Evolutionary conservation across 2,797 vertebrate species (phyloP).

Genomic region (Eurystomus glaucurus): DNA sequence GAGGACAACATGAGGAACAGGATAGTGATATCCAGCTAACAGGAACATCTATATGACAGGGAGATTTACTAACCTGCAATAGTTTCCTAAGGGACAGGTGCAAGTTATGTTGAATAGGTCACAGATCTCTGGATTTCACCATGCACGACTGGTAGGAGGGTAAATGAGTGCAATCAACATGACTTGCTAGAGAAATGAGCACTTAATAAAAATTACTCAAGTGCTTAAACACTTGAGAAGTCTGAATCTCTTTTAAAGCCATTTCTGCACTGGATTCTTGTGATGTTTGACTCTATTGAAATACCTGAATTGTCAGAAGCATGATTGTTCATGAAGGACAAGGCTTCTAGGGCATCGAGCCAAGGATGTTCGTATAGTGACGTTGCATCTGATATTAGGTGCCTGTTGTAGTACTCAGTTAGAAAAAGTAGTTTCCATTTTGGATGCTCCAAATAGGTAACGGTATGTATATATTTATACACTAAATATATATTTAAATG

Average conservation of each 20-base stretch:
- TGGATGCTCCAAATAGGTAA: background rate
- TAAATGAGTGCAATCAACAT: background rate
- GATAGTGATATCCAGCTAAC: background rate
- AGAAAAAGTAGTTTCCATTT: background rate
- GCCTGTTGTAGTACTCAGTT: background rate
- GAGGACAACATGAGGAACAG: background rate
- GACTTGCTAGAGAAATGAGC: background rate
- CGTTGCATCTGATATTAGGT: background rate
- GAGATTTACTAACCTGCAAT: conserved; percentile 7
- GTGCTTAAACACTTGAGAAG: background rate
- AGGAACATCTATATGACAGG: background rate
- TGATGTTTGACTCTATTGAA: background rate
- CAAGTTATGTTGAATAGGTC: background rate
- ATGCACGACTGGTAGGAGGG: background rate
- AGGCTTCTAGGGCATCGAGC: background rate
- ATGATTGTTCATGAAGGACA: background rate
- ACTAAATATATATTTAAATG: background rate
- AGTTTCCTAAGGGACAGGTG: background rate
- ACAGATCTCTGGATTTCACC: background rate
- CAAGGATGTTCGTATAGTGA: background rate
- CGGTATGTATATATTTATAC: background rate
- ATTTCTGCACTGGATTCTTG: background rate
- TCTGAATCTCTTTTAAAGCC: background rate
- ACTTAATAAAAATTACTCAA: background rate
- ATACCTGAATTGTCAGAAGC: background rate